Conservation (phyloP, 2,797 vertebrate species). For the Lithobates sylvaticus region DNA sequence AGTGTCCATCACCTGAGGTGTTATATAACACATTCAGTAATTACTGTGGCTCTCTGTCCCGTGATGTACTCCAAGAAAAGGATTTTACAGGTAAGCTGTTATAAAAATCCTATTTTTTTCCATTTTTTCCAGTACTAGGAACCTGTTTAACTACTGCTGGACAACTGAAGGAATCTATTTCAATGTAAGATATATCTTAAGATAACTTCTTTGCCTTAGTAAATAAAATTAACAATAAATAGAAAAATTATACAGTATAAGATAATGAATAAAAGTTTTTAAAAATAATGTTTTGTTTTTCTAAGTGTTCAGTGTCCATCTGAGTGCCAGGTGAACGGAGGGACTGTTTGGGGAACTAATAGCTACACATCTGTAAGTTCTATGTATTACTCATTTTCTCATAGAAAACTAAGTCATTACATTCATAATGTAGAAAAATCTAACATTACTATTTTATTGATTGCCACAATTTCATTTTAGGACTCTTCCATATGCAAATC, state of each 20-base stretch:
- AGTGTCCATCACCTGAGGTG: no score
- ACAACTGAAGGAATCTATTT: background rate
- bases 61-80: no score
- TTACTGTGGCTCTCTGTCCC: no score
- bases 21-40: no score
- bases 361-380: constrained; percentile 24
- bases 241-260: background rate
- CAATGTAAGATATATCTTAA: background rate
- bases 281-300: background rate
- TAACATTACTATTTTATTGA: no score
- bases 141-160: background rate
- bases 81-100: background rate
- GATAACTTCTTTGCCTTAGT: fast-evolving
- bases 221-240: background rate
- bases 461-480: background rate
- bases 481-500: constrained; percentile 10
- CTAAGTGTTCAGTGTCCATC: constrained; percentile 9
- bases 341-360: constrained; percentile 14
- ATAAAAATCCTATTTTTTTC: background rate
- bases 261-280: background rate
- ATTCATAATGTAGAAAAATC: no score
- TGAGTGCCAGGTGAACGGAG: background rate
- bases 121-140: background rate
- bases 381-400: no score
- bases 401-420: background rate